Percentiles rank a stretch among this genome's conserved stretches.
phyloP scores from a whole-genome alignment of 1,140 invertebrate genomes.

The Bicyclus anynana region DNA sequence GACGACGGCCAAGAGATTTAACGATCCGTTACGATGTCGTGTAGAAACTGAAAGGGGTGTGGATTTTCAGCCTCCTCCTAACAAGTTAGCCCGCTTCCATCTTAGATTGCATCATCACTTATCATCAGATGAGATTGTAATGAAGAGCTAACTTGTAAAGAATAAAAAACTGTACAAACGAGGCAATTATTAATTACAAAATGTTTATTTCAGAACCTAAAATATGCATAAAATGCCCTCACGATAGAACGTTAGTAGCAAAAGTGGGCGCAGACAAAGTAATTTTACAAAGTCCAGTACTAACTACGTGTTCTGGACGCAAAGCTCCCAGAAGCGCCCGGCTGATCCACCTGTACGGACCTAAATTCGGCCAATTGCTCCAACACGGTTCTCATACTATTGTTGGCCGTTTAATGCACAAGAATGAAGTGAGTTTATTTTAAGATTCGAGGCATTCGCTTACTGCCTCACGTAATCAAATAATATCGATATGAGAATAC shows the following conservation, averaged over 20 bases:
- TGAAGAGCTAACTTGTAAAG: no score
- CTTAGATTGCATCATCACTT: no score
- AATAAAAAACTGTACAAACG: no score
- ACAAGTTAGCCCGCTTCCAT: no score
- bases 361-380: slow-evolving; percentile 51
- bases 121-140: no score
- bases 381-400: slow-evolving; percentile 47
- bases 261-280: slow-evolving; percentile 45
- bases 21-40: no score
- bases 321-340: slow-evolving; percentile 36
- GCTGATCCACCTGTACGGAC: slow-evolving; percentile 48
- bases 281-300: slow-evolving; percentile 38
- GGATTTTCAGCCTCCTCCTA: no score
- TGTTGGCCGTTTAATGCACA: slow-evolving; percentile 41
- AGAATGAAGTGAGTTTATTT: slow-evolving; percentile 41
- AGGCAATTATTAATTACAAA: no score
- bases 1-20: no score
- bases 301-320: slow-evolving; percentile 44
- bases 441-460: not conserved
- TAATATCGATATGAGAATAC: not conserved
- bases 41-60: no score
- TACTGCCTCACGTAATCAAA: not conserved
- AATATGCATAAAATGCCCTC: slow-evolving; percentile 52
- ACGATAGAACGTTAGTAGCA: slow-evolving; percentile 56
- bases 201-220: slow-evolving; percentile 25